Evolutionary conservation across 2,888 invertebrate genomes (phyloP), one percentile per base, ranked within the genome.

Genomic region (Digitonthophagus gazella): DNA sequence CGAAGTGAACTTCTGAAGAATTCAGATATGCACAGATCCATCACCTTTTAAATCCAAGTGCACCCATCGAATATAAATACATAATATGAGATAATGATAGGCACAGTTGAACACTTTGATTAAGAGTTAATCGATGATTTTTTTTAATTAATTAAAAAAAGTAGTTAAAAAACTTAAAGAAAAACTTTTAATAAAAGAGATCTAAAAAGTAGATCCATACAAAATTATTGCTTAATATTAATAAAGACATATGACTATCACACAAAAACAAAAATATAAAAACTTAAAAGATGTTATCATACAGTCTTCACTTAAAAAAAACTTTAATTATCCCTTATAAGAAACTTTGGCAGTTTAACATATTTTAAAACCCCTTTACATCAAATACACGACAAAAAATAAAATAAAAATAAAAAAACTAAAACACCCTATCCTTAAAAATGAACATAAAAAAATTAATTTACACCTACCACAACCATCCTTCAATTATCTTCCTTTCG

Each of bases 381-480:
- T n/a, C n/a, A n/a, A n/a, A n/a, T n/a, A n/a, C n/a, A n/a, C n/a
- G n/a, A n/a, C n/a, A n/a, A 64, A 22, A 22, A 64, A 15, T 28
- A 63, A 58, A 64, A n/a, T 64, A 64, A 22, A 64, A n/a, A 5
- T 64, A 64, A 28, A 64, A 64, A 64, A 58, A 3, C n/a, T 14
- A 56, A 58, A 58, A 19, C n/a, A 58, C 58, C 20, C 14, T 15
- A 57, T 16, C 56, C 19, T 58, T 15, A 65, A 65, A 68, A 65
- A 58, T 58, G 18, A 18, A 66, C 19, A 2, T 58, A 58, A 4
- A 19, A 20, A 55, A 6, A n/a, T 57, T 66, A n/a, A n/a, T n/a
- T n/a, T 20, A 64, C 6, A 4, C 8, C 15, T 58, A 16, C 55
- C 19, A 57, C 57, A 2, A 57, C 6, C 3, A 16, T 57, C 57